phyloP scores from a whole-genome alignment of 2,797 vertebrate species.

The Masticophis lateralis region DNA sequence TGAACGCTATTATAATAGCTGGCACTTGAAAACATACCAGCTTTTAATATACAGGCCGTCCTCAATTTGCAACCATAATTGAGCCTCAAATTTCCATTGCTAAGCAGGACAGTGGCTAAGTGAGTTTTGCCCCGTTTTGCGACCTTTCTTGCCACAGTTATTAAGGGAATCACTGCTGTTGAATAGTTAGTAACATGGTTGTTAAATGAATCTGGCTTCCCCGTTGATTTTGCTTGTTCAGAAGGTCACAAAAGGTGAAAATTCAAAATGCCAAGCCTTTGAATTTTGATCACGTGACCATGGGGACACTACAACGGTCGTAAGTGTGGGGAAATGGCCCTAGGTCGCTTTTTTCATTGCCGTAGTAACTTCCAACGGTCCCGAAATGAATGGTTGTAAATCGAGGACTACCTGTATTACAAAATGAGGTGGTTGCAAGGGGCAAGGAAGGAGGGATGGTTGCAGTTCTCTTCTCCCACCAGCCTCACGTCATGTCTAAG shows the following conservation, averaged over 20 bases:
- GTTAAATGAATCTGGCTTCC: background rate
- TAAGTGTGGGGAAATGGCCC: background rate
- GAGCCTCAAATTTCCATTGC: background rate
- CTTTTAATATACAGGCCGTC: background rate
- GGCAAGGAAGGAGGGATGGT: background rate
- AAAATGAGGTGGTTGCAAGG: background rate
- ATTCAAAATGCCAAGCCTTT: background rate
- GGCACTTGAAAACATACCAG: background rate
- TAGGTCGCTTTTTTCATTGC: background rate
- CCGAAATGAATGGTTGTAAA: background rate
- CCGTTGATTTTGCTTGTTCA: background rate
- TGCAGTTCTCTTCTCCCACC: accelerated
- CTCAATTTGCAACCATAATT: background rate
- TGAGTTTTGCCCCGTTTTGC: no score
- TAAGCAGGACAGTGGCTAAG: no score
- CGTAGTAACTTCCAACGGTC: background rate
- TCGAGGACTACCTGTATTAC: background rate
- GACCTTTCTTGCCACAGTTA: no score
- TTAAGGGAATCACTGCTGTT: background rate
- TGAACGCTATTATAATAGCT: background rate
- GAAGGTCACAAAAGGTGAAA: background rate
- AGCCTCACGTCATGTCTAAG: background rate
- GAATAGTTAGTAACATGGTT: background rate
- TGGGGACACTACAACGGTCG: background rate
- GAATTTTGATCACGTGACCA: background rate